Evolutionary conservation across 1,140 invertebrate species (phyloP), one percentile per base, ranked within the genome.

Genomic region (Protaetia brevitarsis): DNA sequence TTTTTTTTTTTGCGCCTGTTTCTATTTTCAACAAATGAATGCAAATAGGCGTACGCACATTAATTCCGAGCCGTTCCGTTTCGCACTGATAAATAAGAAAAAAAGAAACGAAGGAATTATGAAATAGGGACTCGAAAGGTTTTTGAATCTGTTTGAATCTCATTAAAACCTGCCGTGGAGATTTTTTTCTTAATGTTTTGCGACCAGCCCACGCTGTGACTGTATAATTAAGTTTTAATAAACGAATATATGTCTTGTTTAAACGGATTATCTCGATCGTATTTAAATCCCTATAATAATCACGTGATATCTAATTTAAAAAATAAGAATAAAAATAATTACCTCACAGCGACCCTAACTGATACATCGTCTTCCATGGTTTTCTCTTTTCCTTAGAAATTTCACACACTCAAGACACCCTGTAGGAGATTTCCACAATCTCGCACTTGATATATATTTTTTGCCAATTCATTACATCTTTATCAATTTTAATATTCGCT

Each of bases 281-380:
- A n/a, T n/a, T n/a, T n/a, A n/a, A n/a, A n/a, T n/a, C n/a, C n/a
- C n/a, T n/a, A n/a, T n/a, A n/a, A n/a, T 6, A 60, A 3, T 13
- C 31, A 30, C 19, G 6, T 11, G 19, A 8, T 26, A 30, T 26
- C 58, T 31, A 64, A 29, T 13, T 23, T 64, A 3, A 16, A 3
- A 31, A 13, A 65, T 30, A 29, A 10, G 8, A 21, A 45, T 4
- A 45, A 28, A 45, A 63, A 65, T 27, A n/a, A 58, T 76, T 74
- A 78, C 76, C 76, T 76, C 69, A 78, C 73, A 41, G 75, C 76
- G 30, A 78, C 76, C 10, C 76, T 70, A 29, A 78, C 76, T 21
- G 75, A 70, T 64, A 75, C 66, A 68, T 78, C 76, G 61, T 78
- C 74, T 66, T 77, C 75, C 75, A 77, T 78, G 21, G 16, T 71